Base-by-base conservation (phyloP, 2,113 vertebrate genomes). In the Petrocephalus microphthalmus region DNA sequence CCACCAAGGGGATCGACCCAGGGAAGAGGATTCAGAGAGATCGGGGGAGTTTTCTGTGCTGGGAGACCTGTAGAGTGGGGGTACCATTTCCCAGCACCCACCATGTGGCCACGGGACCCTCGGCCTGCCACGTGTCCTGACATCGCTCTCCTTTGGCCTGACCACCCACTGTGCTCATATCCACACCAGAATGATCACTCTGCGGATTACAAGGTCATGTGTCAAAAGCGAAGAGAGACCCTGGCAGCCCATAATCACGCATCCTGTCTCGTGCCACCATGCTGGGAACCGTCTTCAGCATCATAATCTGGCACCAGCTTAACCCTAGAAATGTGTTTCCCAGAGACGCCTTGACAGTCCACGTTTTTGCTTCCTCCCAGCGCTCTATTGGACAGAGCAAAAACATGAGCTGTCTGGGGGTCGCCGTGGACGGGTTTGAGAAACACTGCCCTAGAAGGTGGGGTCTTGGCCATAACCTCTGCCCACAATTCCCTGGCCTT, bases 1-100 rank as follows among this genome's bases (percentile, higher is more conserved):
- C 33, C 33, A 19, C 71, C 71, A 1, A 7, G 71, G 71, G 71
- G 19, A 78, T 19, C 19, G 6, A 29, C 33, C 71, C 29, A 19
- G 15, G 13, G 17, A 78, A 78, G 5, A 7, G 33, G 42, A 78
- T 78, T 42, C 71, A 78, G 71, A 78, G 19, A 78, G 71, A 42
- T 42, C 71, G 13, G 29, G 71, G 71, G 71, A 78, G 71, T 42
- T 47, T 37, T 22, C 60, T 78, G 6, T 3, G 15, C 49, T 64
- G 20, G 25, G 29, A 78, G 15, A 42, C 2, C 19, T 42, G 33
- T 42, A 42, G 33, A 15, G 15, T 19, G 71, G 37, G 51, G 25
- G 45, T 54, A 60, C 67, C 54, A 85, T 87, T 89, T 91, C 89
- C 88, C 82, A 88, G 54, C 51, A 85, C 84, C 84, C 78, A n/a